Evolutionary conservation across 1,140 invertebrate genomes (phyloP).

Genomic region (Stenopsyche tienmushanensis): DNA sequence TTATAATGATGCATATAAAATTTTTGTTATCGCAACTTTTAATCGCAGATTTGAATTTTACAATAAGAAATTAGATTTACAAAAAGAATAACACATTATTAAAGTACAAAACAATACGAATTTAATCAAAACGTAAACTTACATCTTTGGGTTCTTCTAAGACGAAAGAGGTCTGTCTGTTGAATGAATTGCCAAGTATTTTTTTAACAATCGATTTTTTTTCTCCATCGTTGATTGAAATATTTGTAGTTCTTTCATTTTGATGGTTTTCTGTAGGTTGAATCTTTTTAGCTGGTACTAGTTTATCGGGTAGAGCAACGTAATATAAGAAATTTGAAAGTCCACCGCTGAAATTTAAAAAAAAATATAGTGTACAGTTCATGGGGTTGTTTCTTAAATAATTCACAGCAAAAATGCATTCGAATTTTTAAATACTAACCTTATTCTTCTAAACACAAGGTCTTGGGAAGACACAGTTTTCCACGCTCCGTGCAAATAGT

Average conservation of each 20-base stretch:
- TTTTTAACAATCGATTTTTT: conserved; percentile 31
- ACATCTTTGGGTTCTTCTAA: conserved; percentile 53
- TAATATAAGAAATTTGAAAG: conserved; percentile 82
- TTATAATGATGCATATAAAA: no score
- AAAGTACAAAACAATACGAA: background rate
- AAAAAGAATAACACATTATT: background rate
- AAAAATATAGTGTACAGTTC: no score
- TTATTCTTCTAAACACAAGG: conserved; percentile 77
- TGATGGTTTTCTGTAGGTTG: background rate
- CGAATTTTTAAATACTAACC: conserved; percentile 64
- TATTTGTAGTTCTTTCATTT: no score
- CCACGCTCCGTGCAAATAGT: conserved; percentile 86
- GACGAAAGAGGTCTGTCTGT: conserved; percentile 45
- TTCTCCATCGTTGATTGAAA: conserved; percentile 23
- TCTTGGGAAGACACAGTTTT: conserved; percentile 73
- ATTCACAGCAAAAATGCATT: no score
- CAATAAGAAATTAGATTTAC: background rate
- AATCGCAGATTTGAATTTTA: no score
- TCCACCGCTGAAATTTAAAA: conserved; percentile 64
- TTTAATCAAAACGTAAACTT: background rate
- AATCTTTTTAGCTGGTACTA: no score
- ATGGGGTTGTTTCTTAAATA: no score
- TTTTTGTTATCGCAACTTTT: no score
- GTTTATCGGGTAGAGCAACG: conserved; percentile 67
- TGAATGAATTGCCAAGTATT: conserved; percentile 44